phyloP scores from a whole-genome alignment of 2,888 invertebrate genomes.

The Cephus pulcher region DNA sequence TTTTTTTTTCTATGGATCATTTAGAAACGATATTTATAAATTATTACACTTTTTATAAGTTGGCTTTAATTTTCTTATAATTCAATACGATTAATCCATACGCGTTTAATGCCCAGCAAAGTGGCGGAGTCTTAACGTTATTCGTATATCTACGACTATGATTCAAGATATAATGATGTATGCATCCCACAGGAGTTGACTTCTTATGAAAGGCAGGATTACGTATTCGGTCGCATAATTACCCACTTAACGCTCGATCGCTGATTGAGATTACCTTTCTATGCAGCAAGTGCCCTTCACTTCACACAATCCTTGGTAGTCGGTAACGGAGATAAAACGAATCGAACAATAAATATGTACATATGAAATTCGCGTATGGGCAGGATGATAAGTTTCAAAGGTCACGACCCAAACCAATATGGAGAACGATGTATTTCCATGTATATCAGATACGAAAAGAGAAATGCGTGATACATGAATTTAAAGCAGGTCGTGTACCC shows the following conservation, averaged over 20 bases:
- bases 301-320: constrained; percentile 24
- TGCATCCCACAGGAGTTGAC: background rate
- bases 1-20: background rate
- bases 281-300: constrained; percentile 48
- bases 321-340: background rate
- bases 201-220: background rate
- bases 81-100: background rate
- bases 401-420: background rate
- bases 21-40: background rate
- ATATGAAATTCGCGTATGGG: background rate
- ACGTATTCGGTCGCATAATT: constrained; percentile 44
- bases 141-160: background rate
- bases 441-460: background rate
- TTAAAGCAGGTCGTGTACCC: background rate
- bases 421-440: background rate
- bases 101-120: background rate
- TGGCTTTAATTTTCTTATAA: background rate
- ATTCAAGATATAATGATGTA: background rate
- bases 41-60: background rate
- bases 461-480: background rate
- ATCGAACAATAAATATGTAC: no score
- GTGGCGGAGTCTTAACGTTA: background rate
- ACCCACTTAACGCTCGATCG: constrained; percentile 48
- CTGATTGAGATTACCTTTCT: constrained; percentile 50
- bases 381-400: background rate